These are phyloP conservation scores for Zaprionus vittiger DNA, from an alignment of 1,140 invertebrate species.

Conservation along the genomic window DNA sequence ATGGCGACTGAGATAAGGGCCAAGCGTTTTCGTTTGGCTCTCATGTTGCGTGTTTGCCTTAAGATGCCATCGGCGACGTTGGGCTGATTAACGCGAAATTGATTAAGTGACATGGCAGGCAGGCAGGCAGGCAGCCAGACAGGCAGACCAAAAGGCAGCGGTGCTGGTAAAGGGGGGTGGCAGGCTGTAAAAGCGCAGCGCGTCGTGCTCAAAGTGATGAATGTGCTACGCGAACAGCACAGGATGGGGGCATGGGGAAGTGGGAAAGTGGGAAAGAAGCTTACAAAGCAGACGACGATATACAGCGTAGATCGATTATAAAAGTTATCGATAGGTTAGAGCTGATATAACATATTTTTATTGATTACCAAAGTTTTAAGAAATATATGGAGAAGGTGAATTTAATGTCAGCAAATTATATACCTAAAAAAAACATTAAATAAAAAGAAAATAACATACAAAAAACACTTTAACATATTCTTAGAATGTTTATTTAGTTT, in stretches of 20 bases:
- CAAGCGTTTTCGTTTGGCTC: constrained; percentile 38
- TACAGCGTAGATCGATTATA: not conserved
- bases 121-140: constrained; percentile 26
- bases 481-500: not conserved
- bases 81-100: constrained; percentile 79
- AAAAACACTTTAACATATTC: not conserved
- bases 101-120: constrained; percentile 73
- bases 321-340: not conserved
- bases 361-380: too few relatives aligned
- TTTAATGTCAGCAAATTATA: not conserved
- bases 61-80: constrained; percentile 77
- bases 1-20: constrained; percentile 62
- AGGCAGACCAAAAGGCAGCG: constrained; percentile 12
- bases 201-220: constrained; percentile 45
- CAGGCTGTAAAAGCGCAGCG: constrained; percentile 34
- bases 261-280: not conserved
- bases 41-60: constrained; percentile 61
- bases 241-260: not conserved
- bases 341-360: not conserved
- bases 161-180: not conserved
- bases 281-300: not conserved
- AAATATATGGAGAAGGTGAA: not conserved
- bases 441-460: not conserved
- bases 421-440: not conserved
- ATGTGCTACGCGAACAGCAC: constrained; percentile 13